Evolutionary conservation across 2,888 invertebrate species (phyloP).

Genomic region (Amaurobius ferox): DNA sequence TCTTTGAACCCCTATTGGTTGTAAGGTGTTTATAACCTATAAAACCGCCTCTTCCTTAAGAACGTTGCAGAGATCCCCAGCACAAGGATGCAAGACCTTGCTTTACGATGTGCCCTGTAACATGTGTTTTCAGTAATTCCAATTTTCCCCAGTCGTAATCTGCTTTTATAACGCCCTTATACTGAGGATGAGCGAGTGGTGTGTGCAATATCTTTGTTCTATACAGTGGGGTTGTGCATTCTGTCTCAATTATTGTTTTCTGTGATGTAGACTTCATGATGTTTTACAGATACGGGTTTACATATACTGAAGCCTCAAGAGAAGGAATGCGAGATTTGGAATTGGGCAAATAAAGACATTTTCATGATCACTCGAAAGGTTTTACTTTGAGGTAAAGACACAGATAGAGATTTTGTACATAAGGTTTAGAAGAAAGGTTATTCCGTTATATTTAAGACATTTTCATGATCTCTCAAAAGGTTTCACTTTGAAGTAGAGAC

Average conservation of each 20-base stretch:
- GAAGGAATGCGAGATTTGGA: no score
- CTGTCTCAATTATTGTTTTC: not conserved
- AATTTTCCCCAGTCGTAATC: slow-evolving; percentile 46
- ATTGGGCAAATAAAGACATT: no score
- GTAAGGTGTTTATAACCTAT: slow-evolving; percentile 52
- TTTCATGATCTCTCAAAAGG: no score
- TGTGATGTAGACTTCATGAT: not conserved
- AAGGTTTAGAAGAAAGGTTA: no score
- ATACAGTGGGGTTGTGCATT: no score
- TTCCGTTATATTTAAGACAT: no score
- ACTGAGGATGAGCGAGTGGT: not conserved
- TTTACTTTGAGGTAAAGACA: no score
- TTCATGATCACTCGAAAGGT: no score
- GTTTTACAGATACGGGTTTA: not conserved
- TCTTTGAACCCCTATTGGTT: slow-evolving; percentile 17
- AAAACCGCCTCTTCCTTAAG: slow-evolving; percentile 17
- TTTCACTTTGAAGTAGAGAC: no score
- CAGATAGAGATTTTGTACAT: no score
- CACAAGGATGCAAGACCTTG: not conserved
- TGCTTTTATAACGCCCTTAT: slow-evolving; percentile 28
- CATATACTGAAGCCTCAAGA: no score
- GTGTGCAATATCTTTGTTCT: no score
- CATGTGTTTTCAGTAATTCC: slow-evolving; percentile 57
- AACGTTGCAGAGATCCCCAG: not conserved
- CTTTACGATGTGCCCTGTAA: slow-evolving; percentile 42